Base-by-base conservation (phyloP, 2,113 vertebrate species). In the Chlamydotis undulata region DNA sequence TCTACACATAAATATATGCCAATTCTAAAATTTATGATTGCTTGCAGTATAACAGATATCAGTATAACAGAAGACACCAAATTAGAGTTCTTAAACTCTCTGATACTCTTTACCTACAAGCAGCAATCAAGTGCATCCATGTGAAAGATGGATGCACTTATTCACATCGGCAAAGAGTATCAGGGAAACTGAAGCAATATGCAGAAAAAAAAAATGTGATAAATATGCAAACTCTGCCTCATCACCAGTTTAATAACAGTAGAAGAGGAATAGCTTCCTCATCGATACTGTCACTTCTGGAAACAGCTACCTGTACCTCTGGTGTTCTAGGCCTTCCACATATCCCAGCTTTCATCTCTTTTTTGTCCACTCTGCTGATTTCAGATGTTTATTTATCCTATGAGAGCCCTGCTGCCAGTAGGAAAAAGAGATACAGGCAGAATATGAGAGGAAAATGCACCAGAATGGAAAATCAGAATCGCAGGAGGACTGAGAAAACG, bases 21-120 rank as follows among this genome's bases (percentile, higher is more conserved):
- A 94, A 37, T 47, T 87, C n/a, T 31, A 93, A 73, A 67, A 56
- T 75, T 71, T 95, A 56, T 74, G 76, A 70, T 59, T 80, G 47
- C 50, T 94, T 88, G 41, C 68, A 70, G 79, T 81, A 31, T 68
- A 88, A 67, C 41, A 87, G n/a, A 37, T 59, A 93, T 25, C 64
- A 68, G 31, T 65, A 74, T 61, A 78, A 90, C 41, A 94, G 35
- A 59, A 82, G 26, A 83, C 12, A 77, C 4, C 14, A 63, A 74
- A 83, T 83, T 61, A 77, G 59, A 87, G 77, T 56, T 84, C 53
- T 89, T 93, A 93, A 93, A 89, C n/a, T 50, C 68, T 73, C 47
- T 71, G 45, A 68, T 41, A 65, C 7, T 50, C 53, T 75, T 77
- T 75, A 94, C 55, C 61, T 79, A 87, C 65, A 89, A 56, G 41